Evolutionary conservation across 2,888 invertebrate species (phyloP).

Genomic region (Dorcus parallelipipedus): DNA sequence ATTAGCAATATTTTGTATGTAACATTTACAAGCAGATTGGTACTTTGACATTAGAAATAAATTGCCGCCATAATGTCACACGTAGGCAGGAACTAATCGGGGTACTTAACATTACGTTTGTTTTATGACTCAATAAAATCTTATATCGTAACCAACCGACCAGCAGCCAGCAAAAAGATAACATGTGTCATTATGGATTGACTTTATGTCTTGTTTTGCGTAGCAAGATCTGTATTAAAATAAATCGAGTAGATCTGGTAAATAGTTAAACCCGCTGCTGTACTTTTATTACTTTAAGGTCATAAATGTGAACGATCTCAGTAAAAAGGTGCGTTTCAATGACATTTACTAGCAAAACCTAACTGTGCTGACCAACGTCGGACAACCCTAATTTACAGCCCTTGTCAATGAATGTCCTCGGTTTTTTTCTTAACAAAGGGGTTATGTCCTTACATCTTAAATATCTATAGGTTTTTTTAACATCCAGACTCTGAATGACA

Average conservation of each 20-base stretch:
- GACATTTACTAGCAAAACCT: neutral
- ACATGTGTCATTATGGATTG: constrained; percentile 13
- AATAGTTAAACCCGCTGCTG: neutral
- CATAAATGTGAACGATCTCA: neutral
- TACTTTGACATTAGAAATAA: constrained; percentile 4
- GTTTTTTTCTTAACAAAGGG: constrained; percentile 30
- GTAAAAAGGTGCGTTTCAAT: constrained; percentile 1
- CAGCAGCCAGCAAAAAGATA: constrained; percentile 11
- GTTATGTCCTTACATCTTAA: constrained; percentile 22
- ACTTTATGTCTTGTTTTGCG: constrained; percentile 4
- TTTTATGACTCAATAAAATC: constrained; percentile 28
- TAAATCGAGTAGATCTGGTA: neutral
- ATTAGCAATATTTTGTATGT: constrained; percentile 4
- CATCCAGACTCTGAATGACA: no score
- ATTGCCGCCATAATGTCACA: constrained; percentile 1
- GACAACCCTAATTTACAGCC: constrained; percentile 35
- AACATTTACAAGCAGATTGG: neutral
- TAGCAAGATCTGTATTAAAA: neutral
- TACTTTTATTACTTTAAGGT: neutral
- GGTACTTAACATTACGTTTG: constrained; percentile 20
- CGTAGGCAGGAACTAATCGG: constrained; percentile 15
- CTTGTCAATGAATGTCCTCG: constrained; percentile 28
- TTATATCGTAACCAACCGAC: constrained; percentile 22
- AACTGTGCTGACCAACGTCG: constrained; percentile 8
- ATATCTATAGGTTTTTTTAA: no score